Evolutionary conservation across 2,113 vertebrate species (phyloP), one percentile per base, ranked within the genome.

Genomic region (Misgurnus mizolepis): DNA sequence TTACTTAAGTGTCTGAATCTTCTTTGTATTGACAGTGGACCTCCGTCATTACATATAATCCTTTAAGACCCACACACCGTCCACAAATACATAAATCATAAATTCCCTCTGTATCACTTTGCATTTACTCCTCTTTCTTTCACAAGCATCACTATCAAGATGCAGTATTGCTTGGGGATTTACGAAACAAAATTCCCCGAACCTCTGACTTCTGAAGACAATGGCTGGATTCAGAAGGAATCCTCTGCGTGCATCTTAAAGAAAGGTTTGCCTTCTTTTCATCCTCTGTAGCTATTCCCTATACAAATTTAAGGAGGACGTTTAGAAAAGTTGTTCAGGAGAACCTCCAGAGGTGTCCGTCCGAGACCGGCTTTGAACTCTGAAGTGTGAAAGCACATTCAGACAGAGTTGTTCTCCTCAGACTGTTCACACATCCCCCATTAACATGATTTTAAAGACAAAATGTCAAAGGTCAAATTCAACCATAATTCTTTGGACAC

Each of bases 171-270:
- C 85, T 65, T 80, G 82, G 39, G 18, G 79, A 76, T 45, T 62
- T 82, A 78, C 68, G 18, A 84, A 53, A 70, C 79, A 86, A 86
- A 85, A 83, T 82, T 65, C 74, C 70, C 80, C 70, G 83, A 86
- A 90, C 89, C 89, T 79, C 76, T 86, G 87, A 87, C 87, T 87
- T 77, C 71, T 67, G 17, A n/a, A 67, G 83, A 89, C 86, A 91
- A 88, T 85, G 78, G 10, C 39, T 66, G 76, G 85, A 80, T 76
- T 88, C 89, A 85, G 84, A 87, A 78, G 82, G 49, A 79, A 85
- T 82, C 83, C 80, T 87, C 83, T 74, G 67, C 82, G 81, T 83
- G 86, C 83, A 88, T 83, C 4, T 79, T 87, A 80, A 90, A 85
- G 81, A 85, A 82, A 53, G 80, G 62, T 79, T 88, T 55, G 12